phyloP scores from a whole-genome alignment of 1,140 invertebrate genomes.

The Drosophila tani region DNA sequence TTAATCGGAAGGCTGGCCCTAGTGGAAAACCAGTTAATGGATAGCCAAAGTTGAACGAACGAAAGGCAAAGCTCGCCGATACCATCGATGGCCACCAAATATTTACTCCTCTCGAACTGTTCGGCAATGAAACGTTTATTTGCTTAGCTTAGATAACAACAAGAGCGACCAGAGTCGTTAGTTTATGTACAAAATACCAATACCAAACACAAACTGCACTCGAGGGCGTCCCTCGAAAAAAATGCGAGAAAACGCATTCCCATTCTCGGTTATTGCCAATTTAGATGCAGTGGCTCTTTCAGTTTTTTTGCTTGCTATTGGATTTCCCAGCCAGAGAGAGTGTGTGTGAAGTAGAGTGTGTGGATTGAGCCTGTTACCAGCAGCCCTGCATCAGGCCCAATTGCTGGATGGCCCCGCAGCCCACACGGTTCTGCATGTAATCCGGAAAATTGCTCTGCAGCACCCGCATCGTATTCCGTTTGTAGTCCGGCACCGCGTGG shows the following conservation, averaged over 20 bases:
- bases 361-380: constrained; percentile 51
- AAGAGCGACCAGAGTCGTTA: constrained; percentile 52
- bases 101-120: constrained; percentile 21
- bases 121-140: constrained; percentile 47
- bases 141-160: constrained; percentile 69
- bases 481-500: constrained; percentile 87
- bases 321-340: constrained; percentile 6
- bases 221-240: constrained; percentile 4
- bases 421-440: constrained; percentile 87
- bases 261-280: constrained; percentile 40
- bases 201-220: constrained; percentile 29
- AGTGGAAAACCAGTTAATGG: constrained; percentile 13
- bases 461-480: constrained; percentile 86
- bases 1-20: constrained; percentile 1
- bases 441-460: constrained; percentile 88
- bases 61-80: not conserved
- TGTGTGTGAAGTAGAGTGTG: constrained; percentile 3
- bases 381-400: constrained; percentile 86
- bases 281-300: constrained; percentile 53
- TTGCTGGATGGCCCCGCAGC: constrained; percentile 87
- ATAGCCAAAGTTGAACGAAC: constrained; percentile 17
- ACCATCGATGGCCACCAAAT: constrained; percentile 11
- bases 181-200: constrained; percentile 63
- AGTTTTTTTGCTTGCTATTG: constrained; percentile 37
- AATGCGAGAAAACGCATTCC: not conserved